Conservation (phyloP, 1,140 invertebrate species). For the Riptortus pedestris region DNA sequence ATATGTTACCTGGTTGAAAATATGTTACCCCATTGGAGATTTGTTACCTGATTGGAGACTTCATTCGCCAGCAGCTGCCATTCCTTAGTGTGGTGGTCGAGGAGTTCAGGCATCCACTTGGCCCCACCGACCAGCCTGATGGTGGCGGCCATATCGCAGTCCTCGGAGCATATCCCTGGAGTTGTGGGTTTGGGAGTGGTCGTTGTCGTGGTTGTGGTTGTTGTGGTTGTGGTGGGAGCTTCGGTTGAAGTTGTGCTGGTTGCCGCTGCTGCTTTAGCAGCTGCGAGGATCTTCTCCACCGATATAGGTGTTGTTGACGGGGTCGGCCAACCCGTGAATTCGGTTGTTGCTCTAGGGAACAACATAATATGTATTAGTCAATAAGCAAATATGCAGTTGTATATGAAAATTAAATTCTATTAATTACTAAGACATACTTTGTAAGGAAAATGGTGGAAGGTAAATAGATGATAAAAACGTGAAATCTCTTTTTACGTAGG, state of each 20-base stretch:
- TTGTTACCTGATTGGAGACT: conserved; percentile 67
- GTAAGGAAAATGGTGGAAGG: conserved; percentile 9
- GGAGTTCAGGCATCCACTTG: conserved; percentile 71
- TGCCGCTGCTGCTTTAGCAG: conserved; percentile 53
- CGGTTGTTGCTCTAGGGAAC: conserved; percentile 62
- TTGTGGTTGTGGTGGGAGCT: conserved; percentile 53
- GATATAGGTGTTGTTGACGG: conserved; percentile 72
- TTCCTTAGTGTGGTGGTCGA: conserved; percentile 74
- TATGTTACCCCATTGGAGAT: no score
- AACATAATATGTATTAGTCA: conserved; percentile 21
- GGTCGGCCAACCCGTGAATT: conserved; percentile 81
- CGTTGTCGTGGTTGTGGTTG: conserved; percentile 65
- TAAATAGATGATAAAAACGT: no score
- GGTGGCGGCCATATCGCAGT: conserved; percentile 73
- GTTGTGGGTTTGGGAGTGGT: conserved; percentile 62
- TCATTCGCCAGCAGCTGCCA: conserved; percentile 71
- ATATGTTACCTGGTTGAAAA: no score
- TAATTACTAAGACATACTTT: background rate
- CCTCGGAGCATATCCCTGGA: conserved; percentile 59
- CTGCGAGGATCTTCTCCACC: conserved; percentile 61
- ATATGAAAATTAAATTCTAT: background rate
- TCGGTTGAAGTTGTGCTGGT: conserved; percentile 38
- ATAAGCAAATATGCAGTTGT: conserved; percentile 9
- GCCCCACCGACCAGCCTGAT: conserved; percentile 69
- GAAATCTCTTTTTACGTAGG: no score